A percentile compares a stretch with the other conserved stretches of the same genome.
These are phyloP conservation scores for Squalus acanthias DNA, from an alignment of 2,797 vertebrate genomes.

Conservation along the genomic window DNA sequence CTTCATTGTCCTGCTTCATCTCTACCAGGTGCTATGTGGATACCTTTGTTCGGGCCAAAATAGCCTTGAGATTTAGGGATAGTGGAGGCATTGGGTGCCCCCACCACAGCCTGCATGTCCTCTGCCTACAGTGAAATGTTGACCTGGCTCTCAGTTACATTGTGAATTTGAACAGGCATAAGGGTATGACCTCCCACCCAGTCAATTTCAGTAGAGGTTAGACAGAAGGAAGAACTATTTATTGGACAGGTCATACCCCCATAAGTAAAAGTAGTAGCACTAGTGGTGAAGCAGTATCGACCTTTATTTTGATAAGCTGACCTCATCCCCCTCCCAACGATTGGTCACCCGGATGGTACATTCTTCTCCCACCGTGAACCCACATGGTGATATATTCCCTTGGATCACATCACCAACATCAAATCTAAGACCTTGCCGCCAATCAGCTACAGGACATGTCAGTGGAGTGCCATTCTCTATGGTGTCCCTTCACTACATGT, in stretches of 20 bases:
- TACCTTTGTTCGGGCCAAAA: background rate
- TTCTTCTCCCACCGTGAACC: background rate
- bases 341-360: background rate
- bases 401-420: background rate
- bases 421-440: background rate
- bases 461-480: background rate
- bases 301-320: background rate
- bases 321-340: background rate
- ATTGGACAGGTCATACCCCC: too few relatives aligned
- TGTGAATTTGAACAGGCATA: too few relatives aligned
- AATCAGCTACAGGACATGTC: background rate
- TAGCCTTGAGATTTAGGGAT: background rate
- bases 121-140: background rate
- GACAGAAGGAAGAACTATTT: too few relatives aligned
- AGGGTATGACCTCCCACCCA: too few relatives aligned
- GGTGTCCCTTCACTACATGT: background rate
- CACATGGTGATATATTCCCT: background rate
- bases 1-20: background rate
- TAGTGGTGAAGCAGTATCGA: background rate
- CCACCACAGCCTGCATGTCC: too few relatives aligned
- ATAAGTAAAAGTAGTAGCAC: too few relatives aligned
- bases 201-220: too few relatives aligned
- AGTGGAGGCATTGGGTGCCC: background rate
- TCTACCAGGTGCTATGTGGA: background rate
- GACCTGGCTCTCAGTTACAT: too few relatives aligned